Evolutionary conservation across 2,888 invertebrate genomes (phyloP).

Genomic region (Euzetes globulus): DNA sequence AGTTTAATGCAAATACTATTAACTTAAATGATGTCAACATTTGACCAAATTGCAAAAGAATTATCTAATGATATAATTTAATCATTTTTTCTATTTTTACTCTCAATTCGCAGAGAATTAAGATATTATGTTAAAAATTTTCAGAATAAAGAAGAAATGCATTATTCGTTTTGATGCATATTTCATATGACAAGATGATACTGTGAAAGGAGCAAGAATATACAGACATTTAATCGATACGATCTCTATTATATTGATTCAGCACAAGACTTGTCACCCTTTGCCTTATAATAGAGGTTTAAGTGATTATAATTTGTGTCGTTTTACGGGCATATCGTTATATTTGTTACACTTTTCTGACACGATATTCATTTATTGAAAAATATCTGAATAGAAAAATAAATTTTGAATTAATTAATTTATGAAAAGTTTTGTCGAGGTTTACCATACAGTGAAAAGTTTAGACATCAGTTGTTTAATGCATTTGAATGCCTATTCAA

Average conservation of each 20-base stretch:
- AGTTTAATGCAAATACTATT: conserved; percentile 6
- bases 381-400: neutral
- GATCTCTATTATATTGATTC: conserved; percentile 1
- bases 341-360: neutral
- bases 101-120: neutral
- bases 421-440: too few species aligned
- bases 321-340: neutral
- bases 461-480: neutral
- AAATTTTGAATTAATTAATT: neutral
- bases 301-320: conserved; percentile 14
- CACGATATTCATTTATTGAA: neutral
- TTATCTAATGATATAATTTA: neutral
- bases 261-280: conserved; percentile 5
- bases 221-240: conserved; percentile 3
- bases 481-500: neutral
- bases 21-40: neutral
- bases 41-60: neutral
- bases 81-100: neutral
- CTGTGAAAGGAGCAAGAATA: neutral
- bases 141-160: too few species aligned
- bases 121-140: neutral
- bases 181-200: neutral
- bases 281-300: neutral
- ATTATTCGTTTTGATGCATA: neutral
- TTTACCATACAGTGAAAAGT: neutral